phyloP scores from a whole-genome alignment of 1,140 invertebrate genomes.

The Cydia amplana region DNA sequence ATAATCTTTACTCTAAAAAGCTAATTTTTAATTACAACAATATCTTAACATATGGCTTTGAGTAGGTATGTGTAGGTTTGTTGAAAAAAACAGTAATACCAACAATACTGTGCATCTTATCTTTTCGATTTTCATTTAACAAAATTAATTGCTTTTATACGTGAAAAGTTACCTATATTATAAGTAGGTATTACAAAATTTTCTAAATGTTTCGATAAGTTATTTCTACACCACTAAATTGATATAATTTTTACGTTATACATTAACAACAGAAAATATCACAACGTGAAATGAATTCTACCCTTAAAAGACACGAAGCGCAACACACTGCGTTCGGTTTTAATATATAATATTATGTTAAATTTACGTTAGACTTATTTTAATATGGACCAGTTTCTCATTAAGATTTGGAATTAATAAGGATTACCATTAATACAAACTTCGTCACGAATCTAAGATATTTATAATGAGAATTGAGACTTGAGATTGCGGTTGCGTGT shows the following conservation, averaged over 20 bases:
- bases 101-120: not conserved
- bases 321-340: slow-evolving; percentile 11
- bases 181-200: not conserved
- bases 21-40: slow-evolving; percentile 23
- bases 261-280: slow-evolving; percentile 19
- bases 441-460: not conserved
- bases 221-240: not conserved
- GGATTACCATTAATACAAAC: not conserved
- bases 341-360: slow-evolving; percentile 12
- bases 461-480: not conserved
- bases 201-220: slow-evolving; percentile 1
- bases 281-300: slow-evolving; percentile 29
- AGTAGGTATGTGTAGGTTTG: not conserved
- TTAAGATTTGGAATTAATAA: not conserved
- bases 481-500: not conserved
- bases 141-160: not conserved
- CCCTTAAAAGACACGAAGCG: slow-evolving; percentile 14
- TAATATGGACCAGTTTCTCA: slow-evolving; percentile 20
- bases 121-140: not conserved
- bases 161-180: not conserved
- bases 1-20: slow-evolving; percentile 32
- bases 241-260: slow-evolving; percentile 17
- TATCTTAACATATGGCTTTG: not conserved
- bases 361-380: slow-evolving; percentile 21
- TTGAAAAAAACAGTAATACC: not conserved